Evolutionary conservation across 92 coral and sea anemone species (phyloP), one percentile per base, ranked within the genome.

Genomic region (Umimayanthus chanpuru): DNA sequence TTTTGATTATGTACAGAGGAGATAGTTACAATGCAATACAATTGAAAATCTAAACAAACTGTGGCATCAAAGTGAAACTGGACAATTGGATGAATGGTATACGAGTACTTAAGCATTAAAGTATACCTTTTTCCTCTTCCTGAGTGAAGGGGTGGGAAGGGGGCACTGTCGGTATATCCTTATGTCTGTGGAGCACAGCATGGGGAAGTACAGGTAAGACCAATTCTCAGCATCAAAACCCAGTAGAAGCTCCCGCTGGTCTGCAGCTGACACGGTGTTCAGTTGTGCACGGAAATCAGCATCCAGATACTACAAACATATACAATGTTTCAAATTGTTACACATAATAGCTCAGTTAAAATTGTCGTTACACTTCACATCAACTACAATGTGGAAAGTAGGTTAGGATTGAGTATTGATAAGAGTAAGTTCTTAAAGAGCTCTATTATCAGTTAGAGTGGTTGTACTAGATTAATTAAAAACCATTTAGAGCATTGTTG

Each of bases 231-330:
- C 94, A 88, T 95, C 98, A 79, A 53, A 49, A 9, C 99, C 99
- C 68, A 97, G 93, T 23, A 91, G 74, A 41, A 93, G 91, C 53
- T 95, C 97, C 53, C 95, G 86, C 76, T 94, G 98, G 66, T 96
- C 98, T 72, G 93, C 90, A 67, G 92, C 84, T 81, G 93, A 88
- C n/a, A 92, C 83, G 43, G 91, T 85, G 68, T 89, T 89, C 40
- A 97, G 96, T 56, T 92, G 89, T 18, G 94, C 99, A 28, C 98
- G 98, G 16, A 97, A 83, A 81, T 97, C 98, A 44, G 91, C 91
- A 89, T 97, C 98, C 86, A 85, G 91, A 76, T 91, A 93, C 99
- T 97, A 84, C 29, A 81, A 87, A 43, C 2, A 50, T 43, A 44
- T 36, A 76, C 14, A 73, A 20, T 73, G 47, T 30, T 30, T 20